These are phyloP conservation scores for Lydus trimaculatus DNA, from an alignment of 2,888 invertebrate species.

Conservation along the genomic window DNA sequence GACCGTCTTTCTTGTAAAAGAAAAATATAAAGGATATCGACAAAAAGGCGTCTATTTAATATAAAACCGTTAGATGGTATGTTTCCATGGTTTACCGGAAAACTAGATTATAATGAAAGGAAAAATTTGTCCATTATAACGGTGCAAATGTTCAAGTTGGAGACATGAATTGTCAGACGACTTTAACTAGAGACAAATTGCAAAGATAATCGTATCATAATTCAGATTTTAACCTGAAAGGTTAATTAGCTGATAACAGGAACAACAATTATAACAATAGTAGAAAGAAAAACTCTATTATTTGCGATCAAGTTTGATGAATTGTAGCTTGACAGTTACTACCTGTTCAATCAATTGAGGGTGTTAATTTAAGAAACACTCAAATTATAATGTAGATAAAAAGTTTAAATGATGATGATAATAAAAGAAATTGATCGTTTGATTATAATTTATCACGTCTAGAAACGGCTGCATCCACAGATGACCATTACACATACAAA, in stretches of 20 bases:
- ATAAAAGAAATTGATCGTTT: conserved; percentile 24
- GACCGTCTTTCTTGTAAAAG: not conserved
- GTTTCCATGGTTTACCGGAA: not conserved
- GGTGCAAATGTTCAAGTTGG: not conserved
- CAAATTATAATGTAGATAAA: not conserved
- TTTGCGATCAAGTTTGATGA: not conserved
- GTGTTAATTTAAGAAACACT: not conserved
- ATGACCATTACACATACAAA: conserved; percentile 32
- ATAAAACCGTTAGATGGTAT: not conserved
- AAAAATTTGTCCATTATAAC: conserved; percentile 1
- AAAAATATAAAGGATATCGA: not conserved
- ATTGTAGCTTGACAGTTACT: not conserved
- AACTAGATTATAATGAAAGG: not conserved
- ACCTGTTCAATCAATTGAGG: not conserved
- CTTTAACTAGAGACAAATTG: not conserved
- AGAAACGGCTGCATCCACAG: conserved; percentile 30
- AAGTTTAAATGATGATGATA: not conserved
- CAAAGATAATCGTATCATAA: not conserved
- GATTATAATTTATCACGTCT: conserved; percentile 35
- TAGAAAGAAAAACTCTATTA: not conserved
- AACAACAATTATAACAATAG: not conserved
- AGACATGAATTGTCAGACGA: not conserved
- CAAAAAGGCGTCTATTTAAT: not conserved
- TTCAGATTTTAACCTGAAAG: not conserved
- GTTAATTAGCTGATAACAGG: not conserved